phyloP scores from a whole-genome alignment of 92 coral and sea anemone species.

The Phenganax marumi region DNA sequence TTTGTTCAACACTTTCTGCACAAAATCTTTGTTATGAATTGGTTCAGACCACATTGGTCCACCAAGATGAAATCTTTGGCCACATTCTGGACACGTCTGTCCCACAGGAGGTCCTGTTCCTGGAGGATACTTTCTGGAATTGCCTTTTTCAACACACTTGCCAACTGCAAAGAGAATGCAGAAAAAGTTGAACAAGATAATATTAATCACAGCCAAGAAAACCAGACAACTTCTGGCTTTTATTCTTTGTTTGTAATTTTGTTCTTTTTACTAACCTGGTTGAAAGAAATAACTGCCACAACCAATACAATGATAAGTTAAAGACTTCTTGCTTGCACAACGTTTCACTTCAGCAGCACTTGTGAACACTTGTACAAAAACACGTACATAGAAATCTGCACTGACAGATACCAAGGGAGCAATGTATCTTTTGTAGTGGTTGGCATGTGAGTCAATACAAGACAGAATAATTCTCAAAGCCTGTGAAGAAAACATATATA shows the following conservation, averaged over 20 bases:
- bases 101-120: conserved; percentile 89
- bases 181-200: no score
- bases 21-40: conserved; percentile 69
- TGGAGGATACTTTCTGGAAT: conserved; percentile 87
- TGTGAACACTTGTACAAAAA: conserved; percentile 92
- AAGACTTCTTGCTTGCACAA: conserved; percentile 84
- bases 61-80: conserved; percentile 75
- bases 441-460: conserved; percentile 88
- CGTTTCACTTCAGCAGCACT: conserved; percentile 92
- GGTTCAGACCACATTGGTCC: conserved; percentile 95
- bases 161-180: conserved; percentile 64
- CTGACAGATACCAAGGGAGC: conserved; percentile 83
- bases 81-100: conserved; percentile 77
- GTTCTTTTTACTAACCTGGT: conserved; percentile 59
- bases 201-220: background rate
- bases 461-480: conserved; percentile 85
- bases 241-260: background rate
- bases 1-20: conserved; percentile 54
- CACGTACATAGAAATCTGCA: conserved; percentile 91
- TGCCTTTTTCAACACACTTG: conserved; percentile 79
- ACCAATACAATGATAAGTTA: conserved; percentile 78
- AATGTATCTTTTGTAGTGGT: conserved; percentile 87
- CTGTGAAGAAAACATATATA: conserved; percentile 42
- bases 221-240: background rate
- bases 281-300: conserved; percentile 95